These are phyloP conservation scores for Pelochelys cantorii DNA, from an alignment of 2,797 vertebrate species.

Conservation along the genomic window DNA sequence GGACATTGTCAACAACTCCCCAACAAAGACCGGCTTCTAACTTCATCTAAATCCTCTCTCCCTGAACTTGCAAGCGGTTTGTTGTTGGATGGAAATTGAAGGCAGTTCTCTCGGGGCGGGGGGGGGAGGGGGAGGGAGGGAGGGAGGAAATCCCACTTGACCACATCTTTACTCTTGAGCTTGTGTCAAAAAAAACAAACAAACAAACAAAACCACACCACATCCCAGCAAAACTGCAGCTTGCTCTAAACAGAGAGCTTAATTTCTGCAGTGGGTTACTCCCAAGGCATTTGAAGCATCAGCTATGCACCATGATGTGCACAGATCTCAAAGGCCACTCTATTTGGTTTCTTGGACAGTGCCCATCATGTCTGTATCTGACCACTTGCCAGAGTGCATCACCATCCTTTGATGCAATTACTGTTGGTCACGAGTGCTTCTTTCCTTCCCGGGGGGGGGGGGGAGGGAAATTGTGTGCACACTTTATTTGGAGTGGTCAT, in stretches of 20 bases:
- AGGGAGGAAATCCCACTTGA: background rate
- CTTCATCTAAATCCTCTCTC: constrained; percentile 43
- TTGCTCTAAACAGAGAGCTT: constrained; percentile 39
- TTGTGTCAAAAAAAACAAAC: background rate
- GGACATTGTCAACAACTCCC: constrained; percentile 28
- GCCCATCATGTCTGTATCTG: constrained; percentile 32
- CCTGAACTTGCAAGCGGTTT: background rate
- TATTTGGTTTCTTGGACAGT: background rate
- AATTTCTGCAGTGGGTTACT: constrained; percentile 41
- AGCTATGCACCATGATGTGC: background rate
- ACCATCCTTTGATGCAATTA: background rate
- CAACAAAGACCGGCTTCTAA: constrained; percentile 24
- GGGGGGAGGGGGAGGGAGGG: no score
- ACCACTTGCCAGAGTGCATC: background rate
- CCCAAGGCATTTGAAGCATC: constrained; percentile 7
- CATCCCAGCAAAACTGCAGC: background rate
- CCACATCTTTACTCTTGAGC: background rate
- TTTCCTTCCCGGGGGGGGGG: rapidly evolving
- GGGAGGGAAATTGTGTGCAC: background rate
- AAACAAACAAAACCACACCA: no score
- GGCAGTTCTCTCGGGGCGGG: background rate
- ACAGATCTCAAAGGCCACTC: background rate
- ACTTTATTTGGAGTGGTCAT: background rate
- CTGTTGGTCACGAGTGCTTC: background rate
- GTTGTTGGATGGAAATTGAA: background rate